Evolutionary conservation across 1,140 invertebrate genomes (phyloP), one percentile per base, ranked within the genome.

Genomic region (Polypedilum vanderplanki): DNA sequence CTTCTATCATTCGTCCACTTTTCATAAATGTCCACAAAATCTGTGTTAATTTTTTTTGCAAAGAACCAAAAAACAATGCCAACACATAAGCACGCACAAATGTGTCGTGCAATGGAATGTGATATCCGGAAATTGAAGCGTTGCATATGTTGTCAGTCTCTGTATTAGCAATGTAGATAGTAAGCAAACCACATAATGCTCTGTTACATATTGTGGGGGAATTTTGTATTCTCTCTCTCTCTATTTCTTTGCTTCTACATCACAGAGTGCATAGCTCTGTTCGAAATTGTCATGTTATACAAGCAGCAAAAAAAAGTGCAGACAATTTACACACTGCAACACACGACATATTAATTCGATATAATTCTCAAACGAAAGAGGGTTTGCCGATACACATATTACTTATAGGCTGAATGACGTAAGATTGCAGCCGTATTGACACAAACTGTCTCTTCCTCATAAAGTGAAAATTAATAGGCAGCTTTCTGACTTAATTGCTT

Each of bases 251-350:
- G 64, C n/a, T 20, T 70, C 65, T 70, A 4, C 46, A 57, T 57
- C 10, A 57, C 46, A 12, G 1, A 9, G 46, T 57, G 46, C 46
- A 57, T 15, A 12, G 46, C 18, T 22, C 20, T 12, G 15, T 18
- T 20, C 17, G n/a, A 70, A 70, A 70, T 57, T 57, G 46, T 57
- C 65, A 70, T 70, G 65, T 70, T 70, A 70, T 70, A 22, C 65
- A 70, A 70, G 65, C 65, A 70, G 65, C 24, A 33, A 33, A 70
- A 33, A 70, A 70, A 70, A 70, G 65, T 70, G 65, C 65, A 70
- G 20, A 70, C 65, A 70, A 70, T 20, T 57, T 57, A n/a, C 46
- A 57, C 46, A 57, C 46, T n/a, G 46, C n/a, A 57, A n/a, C 46
- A 57, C 46, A 57, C 46, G 46, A 57, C 46, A 57, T 57, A n/a